phyloP scores from a whole-genome alignment of 2,797 vertebrate genomes.

The Pygocentrus nattereri region DNA sequence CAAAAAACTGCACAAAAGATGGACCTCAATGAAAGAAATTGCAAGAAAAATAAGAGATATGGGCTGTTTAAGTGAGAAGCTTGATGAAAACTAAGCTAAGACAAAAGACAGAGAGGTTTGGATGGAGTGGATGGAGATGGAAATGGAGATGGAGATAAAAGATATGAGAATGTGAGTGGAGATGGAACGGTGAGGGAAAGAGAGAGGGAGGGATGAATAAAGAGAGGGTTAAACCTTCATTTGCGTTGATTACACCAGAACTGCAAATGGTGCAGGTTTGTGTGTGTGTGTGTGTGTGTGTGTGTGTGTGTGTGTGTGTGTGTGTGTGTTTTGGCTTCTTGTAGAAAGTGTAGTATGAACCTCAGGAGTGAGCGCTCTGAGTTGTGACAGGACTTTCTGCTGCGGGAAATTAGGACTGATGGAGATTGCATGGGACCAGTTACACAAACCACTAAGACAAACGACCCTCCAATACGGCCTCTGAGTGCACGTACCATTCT shows the following conservation, averaged over 20 bases:
- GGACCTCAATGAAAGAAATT: no score
- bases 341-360: conserved; percentile 3
- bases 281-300: conserved; percentile 6
- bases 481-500: conserved; percentile 2
- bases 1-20: no score
- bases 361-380: conserved; percentile 8
- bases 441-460: conserved; percentile 49
- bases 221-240: not conserved
- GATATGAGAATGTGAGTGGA: not conserved
- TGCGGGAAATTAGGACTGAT: conserved; percentile 63
- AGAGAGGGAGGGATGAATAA: not conserved
- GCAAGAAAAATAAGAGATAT: no score
- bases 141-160: no score
- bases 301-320: conserved; percentile 1
- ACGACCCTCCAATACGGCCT: not conserved
- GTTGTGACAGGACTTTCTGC: conserved; percentile 60
- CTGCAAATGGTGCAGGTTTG: conserved; percentile 3
- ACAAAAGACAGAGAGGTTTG: not conserved
- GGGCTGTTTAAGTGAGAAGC: no score
- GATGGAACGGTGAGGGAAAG: not conserved
- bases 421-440: conserved; percentile 57
- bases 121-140: not conserved
- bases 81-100: no score
- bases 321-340: not conserved
- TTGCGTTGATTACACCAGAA: not conserved